phyloP scores from a whole-genome alignment of 2,797 vertebrate genomes.

The Salmo trutta region DNA sequence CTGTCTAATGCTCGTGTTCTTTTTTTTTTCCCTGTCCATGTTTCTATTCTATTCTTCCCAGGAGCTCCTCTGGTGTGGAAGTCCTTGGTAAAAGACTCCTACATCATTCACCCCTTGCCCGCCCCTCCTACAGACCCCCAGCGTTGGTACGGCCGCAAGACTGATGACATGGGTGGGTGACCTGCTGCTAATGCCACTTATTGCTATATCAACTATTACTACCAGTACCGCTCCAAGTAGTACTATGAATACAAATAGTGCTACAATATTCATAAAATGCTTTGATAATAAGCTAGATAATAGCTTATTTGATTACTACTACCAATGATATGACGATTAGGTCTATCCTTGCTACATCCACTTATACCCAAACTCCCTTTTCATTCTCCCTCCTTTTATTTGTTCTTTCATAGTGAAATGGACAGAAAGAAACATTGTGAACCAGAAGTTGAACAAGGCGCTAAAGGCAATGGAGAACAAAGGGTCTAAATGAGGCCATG shows the following conservation, averaged over 20 bases:
- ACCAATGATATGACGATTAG: neutral
- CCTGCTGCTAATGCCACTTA: neutral
- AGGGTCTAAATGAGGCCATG: constrained; percentile 20
- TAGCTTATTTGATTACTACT: neutral
- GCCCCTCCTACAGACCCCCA: constrained; percentile 12
- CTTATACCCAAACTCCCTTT: neutral
- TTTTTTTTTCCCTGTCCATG: neutral
- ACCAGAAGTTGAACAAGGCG: constrained; percentile 46
- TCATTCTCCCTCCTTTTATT: neutral
- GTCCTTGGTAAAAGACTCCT: constrained; percentile 49
- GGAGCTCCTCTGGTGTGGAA: constrained; percentile 42
- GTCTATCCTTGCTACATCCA: neutral
- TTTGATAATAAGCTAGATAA: no score
- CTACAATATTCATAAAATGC: neutral
- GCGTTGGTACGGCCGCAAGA: constrained; percentile 53
- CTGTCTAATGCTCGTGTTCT: neutral
- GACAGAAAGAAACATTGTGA: constrained; percentile 56
- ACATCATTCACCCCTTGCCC: constrained; percentile 31
- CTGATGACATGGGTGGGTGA: constrained; percentile 47
- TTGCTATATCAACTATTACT: neutral
- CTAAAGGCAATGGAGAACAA: constrained; percentile 43
- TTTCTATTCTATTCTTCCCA: constrained; percentile 15
- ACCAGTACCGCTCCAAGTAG: neutral
- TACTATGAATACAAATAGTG: neutral
- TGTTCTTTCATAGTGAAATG: constrained; percentile 42